Evolutionary conservation across 2,797 vertebrate genomes (phyloP).

Genomic region (Delichon dasypus): DNA sequence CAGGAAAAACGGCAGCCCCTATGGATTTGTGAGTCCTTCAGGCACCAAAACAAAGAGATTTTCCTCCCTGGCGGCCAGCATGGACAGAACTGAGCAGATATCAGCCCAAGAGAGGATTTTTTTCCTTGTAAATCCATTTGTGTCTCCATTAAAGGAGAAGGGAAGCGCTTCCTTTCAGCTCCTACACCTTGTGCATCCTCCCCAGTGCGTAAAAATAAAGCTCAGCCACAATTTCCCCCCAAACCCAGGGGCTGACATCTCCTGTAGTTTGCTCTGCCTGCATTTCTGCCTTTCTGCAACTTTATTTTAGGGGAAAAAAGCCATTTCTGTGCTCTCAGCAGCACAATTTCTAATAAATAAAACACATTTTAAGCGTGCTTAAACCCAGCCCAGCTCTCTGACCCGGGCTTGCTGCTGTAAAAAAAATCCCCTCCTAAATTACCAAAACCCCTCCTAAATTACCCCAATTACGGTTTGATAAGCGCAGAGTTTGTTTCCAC

Average conservation of each 20-base stretch:
- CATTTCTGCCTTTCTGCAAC: not conserved
- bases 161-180: not conserved
- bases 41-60: not conserved
- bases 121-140: not conserved
- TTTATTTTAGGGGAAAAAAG: not conserved
- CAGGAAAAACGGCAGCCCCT: not conserved
- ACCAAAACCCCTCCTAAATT: not conserved
- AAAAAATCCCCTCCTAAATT: not conserved
- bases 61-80: not conserved
- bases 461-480: not conserved
- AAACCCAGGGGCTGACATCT: accelerated
- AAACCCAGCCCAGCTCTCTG: not conserved
- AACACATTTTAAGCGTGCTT: not conserved
- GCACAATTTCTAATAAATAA: not conserved
- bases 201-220: accelerated
- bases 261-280: not conserved
- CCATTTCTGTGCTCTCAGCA: not conserved
- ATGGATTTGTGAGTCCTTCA: accelerated
- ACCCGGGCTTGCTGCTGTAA: not conserved
- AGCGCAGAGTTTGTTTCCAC: not conserved
- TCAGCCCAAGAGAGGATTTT: not conserved
- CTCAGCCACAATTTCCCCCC: accelerated
- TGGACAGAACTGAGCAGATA: not conserved
- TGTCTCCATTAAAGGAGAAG: not conserved
- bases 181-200: accelerated